Base-by-base conservation (phyloP, 1,140 invertebrate species). In the Bombus cullumanus region DNA sequence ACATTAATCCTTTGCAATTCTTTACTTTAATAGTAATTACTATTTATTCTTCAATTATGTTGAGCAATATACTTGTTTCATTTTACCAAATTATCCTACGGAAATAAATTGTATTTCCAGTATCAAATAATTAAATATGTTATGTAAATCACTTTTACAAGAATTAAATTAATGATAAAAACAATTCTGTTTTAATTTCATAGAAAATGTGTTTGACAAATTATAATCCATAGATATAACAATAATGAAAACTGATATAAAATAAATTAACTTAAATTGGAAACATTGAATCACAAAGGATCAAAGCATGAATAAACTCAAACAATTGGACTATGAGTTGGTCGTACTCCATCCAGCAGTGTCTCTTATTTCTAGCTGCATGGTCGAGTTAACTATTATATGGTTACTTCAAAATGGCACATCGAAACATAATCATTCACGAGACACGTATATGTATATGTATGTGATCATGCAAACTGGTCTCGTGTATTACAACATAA, bases 271-370 rank as follows among this genome's bases (percentile, higher is more conserved):
- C 13, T 59, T 76, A 13, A 37, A 75, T 37, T 41, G 47, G 22
- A 47, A 75, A 18, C n/a, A 81, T 9, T 71, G 69, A 81, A 79
- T 79, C 82, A 66, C 82, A 84, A 84, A 84, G 82, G 76, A 79
- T 84, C n/a, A 79, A 71, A 62, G 13, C 9, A 41, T 71, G 47
- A 57, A 84, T 78, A 59, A 72, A 79, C 28, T 71, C 8, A 79
- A 84, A 79, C 76, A 79, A 84, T 84, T 84, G n/a, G 47, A 84
- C 75, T 79, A 84, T 79, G 76, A 84, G 66, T 84, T 71, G 66
- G 39, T 79, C 66, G 71, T 84, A 53, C 66, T 79, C 31, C 13
- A 71, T 69, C n/a, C 37, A 78, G 39, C 66, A 75, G 15, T 57
- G 25, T 47, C 15, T 78, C 75, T 84, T 78, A 84, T 78, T 12